Conservation (phyloP, 1,140 invertebrate genomes). For the Heterodera schachtii region DNA sequence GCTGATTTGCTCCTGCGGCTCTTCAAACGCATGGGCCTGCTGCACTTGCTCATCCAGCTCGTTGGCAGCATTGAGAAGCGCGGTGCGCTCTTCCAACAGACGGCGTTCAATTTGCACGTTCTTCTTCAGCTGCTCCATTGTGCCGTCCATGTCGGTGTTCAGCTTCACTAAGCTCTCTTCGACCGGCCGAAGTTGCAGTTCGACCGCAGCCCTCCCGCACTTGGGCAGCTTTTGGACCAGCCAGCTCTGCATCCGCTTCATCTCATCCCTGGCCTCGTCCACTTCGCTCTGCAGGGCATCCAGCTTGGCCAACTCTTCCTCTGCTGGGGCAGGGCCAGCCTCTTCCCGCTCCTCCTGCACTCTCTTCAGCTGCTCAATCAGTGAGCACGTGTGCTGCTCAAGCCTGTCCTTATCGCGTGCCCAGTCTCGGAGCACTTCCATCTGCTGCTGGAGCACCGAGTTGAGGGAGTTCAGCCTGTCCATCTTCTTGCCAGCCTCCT, state of each 20-base stretch:
- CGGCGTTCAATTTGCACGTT: slow-evolving; percentile 13
- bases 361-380: slow-evolving; percentile 12
- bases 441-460: slow-evolving; percentile 25
- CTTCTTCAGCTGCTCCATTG: slow-evolving; percentile 15
- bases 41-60: slow-evolving; percentile 13
- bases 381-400: slow-evolving; percentile 3
- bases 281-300: slow-evolving; percentile 6
- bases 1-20: not conserved
- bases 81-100: slow-evolving; percentile 6
- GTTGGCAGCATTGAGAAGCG: not conserved
- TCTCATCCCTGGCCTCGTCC: slow-evolving; percentile 14
- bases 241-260: slow-evolving; percentile 16
- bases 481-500: slow-evolving; percentile 26
- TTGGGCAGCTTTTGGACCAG: not conserved
- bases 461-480: slow-evolving; percentile 14
- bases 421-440: slow-evolving; percentile 23
- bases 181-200: slow-evolving; percentile 8
- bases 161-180: slow-evolving; percentile 13
- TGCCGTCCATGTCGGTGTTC: slow-evolving; percentile 3
- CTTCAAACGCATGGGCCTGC: slow-evolving; percentile 7
- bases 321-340: slow-evolving; percentile 11
- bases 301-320: slow-evolving; percentile 25
- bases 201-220: not conserved
- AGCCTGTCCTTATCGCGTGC: slow-evolving; percentile 11
- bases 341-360: slow-evolving; percentile 14